A percentile compares a stretch with the other conserved stretches of the same genome.
Conservation (phyloP, 2,888 invertebrate species). For the Gymnocheta viridis region DNA sequence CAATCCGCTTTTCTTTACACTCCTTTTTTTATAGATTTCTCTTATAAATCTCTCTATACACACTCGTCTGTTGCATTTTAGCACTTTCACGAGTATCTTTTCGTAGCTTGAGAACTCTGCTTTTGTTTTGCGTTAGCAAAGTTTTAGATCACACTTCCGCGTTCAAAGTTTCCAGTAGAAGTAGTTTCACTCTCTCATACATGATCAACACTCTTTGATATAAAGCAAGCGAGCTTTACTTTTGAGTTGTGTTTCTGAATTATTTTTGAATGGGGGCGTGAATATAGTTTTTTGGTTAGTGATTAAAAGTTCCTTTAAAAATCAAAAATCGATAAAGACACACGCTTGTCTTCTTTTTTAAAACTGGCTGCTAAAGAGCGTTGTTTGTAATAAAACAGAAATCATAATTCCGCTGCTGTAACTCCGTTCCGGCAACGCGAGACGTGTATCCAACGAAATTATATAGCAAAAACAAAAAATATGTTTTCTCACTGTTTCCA, state of each 20-base stretch:
- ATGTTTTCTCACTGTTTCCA: conserved; percentile 72
- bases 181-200: conserved; percentile 36
- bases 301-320: conserved; percentile 33
- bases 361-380: conserved; percentile 63
- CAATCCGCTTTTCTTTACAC: conserved; percentile 16
- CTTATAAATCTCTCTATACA: background rate
- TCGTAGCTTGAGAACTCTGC: background rate
- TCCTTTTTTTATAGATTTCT: background rate
- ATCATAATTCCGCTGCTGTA: conserved; percentile 68
- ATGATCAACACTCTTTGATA: conserved; percentile 54
- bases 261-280: conserved; percentile 36
- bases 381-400: conserved; percentile 66
- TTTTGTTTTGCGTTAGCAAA: background rate
- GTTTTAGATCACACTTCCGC: conserved; percentile 12
- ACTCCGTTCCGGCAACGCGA: conserved; percentile 32
- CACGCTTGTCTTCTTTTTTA: conserved; percentile 34
- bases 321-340: conserved; percentile 55
- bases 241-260: conserved; percentile 1
- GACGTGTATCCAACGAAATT: conserved; percentile 66
- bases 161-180: conserved; percentile 8
- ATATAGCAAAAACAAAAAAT: conserved; percentile 76
- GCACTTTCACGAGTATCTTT: conserved; percentile 58
- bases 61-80: conserved; percentile 55
- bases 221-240: conserved; percentile 61
- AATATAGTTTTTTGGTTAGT: conserved; percentile 19